These are phyloP conservation scores for Tachycineta bicolor DNA, from an alignment of 2,113 vertebrate species.

Conservation along the genomic window DNA sequence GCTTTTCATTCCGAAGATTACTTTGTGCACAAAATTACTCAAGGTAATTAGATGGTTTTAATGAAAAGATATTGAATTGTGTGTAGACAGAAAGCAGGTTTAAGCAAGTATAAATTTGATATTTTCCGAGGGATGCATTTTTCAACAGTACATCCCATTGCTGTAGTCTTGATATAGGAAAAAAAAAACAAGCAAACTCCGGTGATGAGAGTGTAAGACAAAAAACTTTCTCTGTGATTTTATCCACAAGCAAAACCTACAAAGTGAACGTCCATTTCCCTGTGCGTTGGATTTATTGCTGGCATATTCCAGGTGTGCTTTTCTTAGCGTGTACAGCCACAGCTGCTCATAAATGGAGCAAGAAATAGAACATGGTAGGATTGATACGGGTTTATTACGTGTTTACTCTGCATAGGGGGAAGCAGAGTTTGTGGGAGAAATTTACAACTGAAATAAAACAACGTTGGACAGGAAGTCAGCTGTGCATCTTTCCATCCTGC, in stretches of 20 bases:
- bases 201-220: not conserved
- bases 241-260: not conserved
- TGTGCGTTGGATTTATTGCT: not conserved
- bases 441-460: not conserved
- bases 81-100: not conserved
- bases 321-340: not conserved
- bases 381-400: fast-evolving
- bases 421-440: not conserved
- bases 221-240: not conserved
- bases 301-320: not conserved
- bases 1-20: not conserved
- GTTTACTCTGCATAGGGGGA: not conserved
- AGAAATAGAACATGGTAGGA: not conserved
- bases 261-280: not conserved
- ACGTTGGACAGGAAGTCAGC: not conserved
- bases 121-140: not conserved
- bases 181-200: not conserved
- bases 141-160: not conserved
- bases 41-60: not conserved
- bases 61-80: conserved; percentile 15
- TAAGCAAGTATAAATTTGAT: conserved; percentile 10
- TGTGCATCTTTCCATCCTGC: fast-evolving
- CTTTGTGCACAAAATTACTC: not conserved
- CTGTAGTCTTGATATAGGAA: not conserved
- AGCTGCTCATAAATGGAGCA: not conserved